Evolutionary conservation across 53 echinoderm and acorn worm genomes (phyloP), one percentile per base, ranked within the genome.

Genomic region (Echinarachnius parma): DNA sequence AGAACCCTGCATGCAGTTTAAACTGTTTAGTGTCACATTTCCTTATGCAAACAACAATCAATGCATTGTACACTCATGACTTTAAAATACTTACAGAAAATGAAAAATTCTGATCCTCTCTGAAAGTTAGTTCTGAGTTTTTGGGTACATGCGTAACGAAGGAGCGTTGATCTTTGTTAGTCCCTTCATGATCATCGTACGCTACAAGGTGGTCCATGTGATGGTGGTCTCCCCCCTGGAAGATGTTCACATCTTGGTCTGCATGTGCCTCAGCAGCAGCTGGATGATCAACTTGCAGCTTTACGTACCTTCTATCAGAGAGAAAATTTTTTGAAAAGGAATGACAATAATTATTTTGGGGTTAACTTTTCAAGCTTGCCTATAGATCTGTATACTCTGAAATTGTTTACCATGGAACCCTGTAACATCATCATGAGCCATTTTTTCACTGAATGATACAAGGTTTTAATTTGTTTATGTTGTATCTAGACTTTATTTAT

Each of bases 81-180:
- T 15, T 16, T 26, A 5, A n/a, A 18, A n/a, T 46, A 65, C 65
- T 65, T 18, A 65, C 65, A 45, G 65, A 65, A 65, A 65, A 65
- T 65, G 36, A 46, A 28, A 65, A 65, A 14, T 44, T 15, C 18
- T 46, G 47, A 46, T 47, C 19, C 9, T 18, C 29, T 29, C 44
- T 45, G 19, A 65, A 65, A 46, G 47, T 3, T 30, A 65, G 46
- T 28, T 65, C 65, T 46, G 46, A 28, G 18, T 65, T 30, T 29
- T 65, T 65, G 22, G 65, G 65, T 37, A 29, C 46, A 46, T 18
- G 3, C 8, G 65, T 65, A 8, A 65, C 15, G 26, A 46, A 65
- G 1, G 46, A 8, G 9, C 46, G 15, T 15, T 4, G 48, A 46
- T 14, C 26, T 13, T 65, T 28, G 4, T 22, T 47, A 27, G 20